Percentiles rank a stretch among this genome's conserved stretches.
Evolutionary conservation across 1,140 invertebrate species (phyloP).

Genomic region (Scaptomyza pallida): DNA sequence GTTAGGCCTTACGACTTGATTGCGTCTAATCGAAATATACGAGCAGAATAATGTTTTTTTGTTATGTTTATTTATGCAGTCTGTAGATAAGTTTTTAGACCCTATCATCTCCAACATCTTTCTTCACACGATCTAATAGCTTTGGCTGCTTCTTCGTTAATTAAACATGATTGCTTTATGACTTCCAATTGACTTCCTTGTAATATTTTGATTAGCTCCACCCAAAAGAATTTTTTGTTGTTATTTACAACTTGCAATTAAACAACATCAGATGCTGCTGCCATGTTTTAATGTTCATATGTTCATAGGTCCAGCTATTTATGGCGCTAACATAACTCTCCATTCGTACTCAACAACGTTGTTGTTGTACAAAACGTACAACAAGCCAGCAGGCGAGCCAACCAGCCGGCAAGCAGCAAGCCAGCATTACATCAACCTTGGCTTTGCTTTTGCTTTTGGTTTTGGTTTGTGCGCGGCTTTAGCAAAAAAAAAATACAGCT

Average conservation of each 20-base stretch:
- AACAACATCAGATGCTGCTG: slow-evolving; percentile 27
- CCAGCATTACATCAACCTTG: slow-evolving; percentile 46
- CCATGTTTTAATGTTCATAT: slow-evolving; percentile 16
- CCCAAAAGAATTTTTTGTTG: slow-evolving; percentile 31
- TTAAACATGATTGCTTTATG: slow-evolving; percentile 10
- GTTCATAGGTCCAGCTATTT: slow-evolving; percentile 35
- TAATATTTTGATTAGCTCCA: slow-evolving; percentile 34
- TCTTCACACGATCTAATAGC: slow-evolving; percentile 1
- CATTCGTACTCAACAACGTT: slow-evolving; percentile 10
- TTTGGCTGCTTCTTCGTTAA: background rate
- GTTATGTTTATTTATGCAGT: too few relatives aligned
- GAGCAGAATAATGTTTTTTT: background rate
- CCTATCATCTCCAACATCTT: background rate
- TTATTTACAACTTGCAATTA: slow-evolving; percentile 54
- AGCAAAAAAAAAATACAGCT: slow-evolving; percentile 21
- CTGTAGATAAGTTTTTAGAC: too few relatives aligned
- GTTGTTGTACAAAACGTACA: slow-evolving; percentile 31
- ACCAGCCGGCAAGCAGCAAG: too few relatives aligned
- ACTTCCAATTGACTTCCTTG: slow-evolving; percentile 15
- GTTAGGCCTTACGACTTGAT: slow-evolving; percentile 17
- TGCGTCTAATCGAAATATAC: slow-evolving; percentile 21
- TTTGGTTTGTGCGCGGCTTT: slow-evolving; percentile 3
- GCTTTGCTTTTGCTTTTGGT: slow-evolving; percentile 41
- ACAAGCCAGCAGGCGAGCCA: too few relatives aligned
- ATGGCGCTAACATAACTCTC: slow-evolving; percentile 50